Evolutionary conservation across 2,888 invertebrate species (phyloP).

Genomic region (Drosophila borealis): DNA sequence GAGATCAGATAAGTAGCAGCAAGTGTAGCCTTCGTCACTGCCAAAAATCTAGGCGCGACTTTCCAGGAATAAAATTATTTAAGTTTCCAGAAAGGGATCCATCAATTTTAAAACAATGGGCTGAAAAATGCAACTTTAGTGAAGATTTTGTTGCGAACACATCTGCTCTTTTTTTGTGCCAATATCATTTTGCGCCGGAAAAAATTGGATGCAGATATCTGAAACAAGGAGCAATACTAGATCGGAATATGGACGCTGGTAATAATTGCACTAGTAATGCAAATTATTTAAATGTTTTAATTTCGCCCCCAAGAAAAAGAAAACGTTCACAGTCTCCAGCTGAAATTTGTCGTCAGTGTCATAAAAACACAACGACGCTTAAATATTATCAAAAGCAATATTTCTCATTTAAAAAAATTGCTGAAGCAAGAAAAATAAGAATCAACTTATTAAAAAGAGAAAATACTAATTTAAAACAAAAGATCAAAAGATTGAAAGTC

Average conservation of each 20-base stretch:
- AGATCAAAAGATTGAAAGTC: neutral
- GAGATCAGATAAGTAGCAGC: neutral
- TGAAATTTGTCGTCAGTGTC: neutral
- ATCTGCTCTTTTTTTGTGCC: too few relatives aligned
- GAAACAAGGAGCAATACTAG: neutral
- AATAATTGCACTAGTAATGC: neutral
- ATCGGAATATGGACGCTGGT: neutral
- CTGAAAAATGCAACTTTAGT: neutral
- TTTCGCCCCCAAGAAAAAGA: neutral
- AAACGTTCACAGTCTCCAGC: neutral
- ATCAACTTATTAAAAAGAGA: neutral
- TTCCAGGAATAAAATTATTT: conserved; percentile 5
- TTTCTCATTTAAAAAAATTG: neutral
- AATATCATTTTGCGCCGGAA: neutral
- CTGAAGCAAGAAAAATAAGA: neutral
- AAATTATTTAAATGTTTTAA: neutral
- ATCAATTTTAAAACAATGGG: neutral
- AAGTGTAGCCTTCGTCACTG: conserved; percentile 7
- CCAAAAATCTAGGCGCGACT: conserved; percentile 5
- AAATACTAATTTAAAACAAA: neutral
- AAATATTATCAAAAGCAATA: neutral
- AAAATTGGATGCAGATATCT: neutral
- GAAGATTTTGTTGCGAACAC: neutral
- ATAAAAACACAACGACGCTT: too few relatives aligned
- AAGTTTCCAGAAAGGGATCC: conserved; percentile 3